Base-by-base conservation (phyloP, 2,113 vertebrate species). In the Xiphorhynchus elegans region DNA sequence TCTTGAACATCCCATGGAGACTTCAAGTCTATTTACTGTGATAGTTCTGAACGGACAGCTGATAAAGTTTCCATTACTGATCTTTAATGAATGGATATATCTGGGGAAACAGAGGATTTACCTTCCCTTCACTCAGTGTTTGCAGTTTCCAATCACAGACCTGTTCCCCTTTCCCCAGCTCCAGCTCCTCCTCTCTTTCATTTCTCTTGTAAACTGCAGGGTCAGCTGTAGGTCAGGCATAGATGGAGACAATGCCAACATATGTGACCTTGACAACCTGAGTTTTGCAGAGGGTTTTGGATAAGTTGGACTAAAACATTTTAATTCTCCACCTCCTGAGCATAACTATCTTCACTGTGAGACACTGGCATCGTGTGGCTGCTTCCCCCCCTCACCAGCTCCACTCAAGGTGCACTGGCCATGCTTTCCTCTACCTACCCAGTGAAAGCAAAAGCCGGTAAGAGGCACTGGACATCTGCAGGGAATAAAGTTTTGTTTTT, bases 221-320 rank as follows among this genome's bases (percentile, higher is more conserved):
- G 90, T 95, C 90, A 93, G 0, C 70, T 79, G 49, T 76, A 87
- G 59, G 86, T 88, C 79, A 88, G 44, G 25, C 15, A 53, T 4
- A 39, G 35, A 89, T 55, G 26, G 58, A 72, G 84, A 47, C 52
- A 40, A 46, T 17, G 62, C 13, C 13, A 96, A 88, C 87, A 60
- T 53, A 62, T 15, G 0, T 40, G 77, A 89, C 69, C 58, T 73
- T 78, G 69, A 77, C 50, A 87, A 20, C 20, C 40, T 72, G n/a
- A 62, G 37, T 81, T 92, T 78, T 94, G 58, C 86, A 86, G 75
- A 88, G 67, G 58, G 56, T 60, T 96, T 95, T 88, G 86, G 75
- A 84, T 77, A 95, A 95, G 95, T n/a, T 91, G 50, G 87, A 87
- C 90, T 90, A 94, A 93, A 96, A 74, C n/a, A 33, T 86, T 96